Conservation (phyloP, 2,888 invertebrate species). For the Zaprionus bogoriensis region DNA sequence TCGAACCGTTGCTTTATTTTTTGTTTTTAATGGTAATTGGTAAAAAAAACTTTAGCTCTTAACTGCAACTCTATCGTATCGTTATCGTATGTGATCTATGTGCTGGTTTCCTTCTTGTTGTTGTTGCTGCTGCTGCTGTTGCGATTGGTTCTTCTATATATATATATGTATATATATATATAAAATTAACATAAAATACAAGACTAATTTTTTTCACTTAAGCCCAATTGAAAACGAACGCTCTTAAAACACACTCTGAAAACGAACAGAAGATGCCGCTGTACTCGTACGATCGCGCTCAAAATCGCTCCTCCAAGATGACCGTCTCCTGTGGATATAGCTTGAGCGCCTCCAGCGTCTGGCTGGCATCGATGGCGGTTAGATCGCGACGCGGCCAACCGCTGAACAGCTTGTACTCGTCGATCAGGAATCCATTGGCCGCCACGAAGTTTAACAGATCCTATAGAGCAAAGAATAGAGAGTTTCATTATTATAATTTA, state of each 20-base stretch:
- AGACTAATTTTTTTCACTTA: conserved; percentile 43
- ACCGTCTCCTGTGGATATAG: conserved; percentile 97
- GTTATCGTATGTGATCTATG: conserved; percentile 6
- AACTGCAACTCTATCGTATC: conserved; percentile 29
- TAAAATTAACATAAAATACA: conserved; percentile 47
- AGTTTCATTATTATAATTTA: too few relatives aligned
- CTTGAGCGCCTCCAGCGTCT: conserved; percentile 91
- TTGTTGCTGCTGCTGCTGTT: conserved; percentile 14
- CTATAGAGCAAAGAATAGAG: conserved; percentile 63
- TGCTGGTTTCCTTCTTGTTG: conserved; percentile 12
- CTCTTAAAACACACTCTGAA: conserved; percentile 26
- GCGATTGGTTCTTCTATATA: conserved; percentile 16
- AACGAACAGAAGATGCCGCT: conserved; percentile 21
- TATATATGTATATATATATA: background rate
- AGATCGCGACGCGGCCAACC: conserved; percentile 98
- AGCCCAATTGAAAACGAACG: conserved; percentile 42
- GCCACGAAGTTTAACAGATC: conserved; percentile 93
- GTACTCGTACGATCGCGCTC: conserved; percentile 10
- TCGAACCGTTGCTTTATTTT: conserved; percentile 18
- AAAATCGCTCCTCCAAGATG: conserved; percentile 94
- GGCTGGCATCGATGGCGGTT: conserved; percentile 89
- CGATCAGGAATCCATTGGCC: conserved; percentile 93
- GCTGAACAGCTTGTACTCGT: conserved; percentile 94
- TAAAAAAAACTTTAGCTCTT: conserved; percentile 34
- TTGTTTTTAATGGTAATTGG: conserved; percentile 20